A percentile compares a stretch with the other conserved stretches of the same genome.
Evolutionary conservation across 2,888 invertebrate species (phyloP).

Genomic region (Platycheirus albimanus): DNA sequence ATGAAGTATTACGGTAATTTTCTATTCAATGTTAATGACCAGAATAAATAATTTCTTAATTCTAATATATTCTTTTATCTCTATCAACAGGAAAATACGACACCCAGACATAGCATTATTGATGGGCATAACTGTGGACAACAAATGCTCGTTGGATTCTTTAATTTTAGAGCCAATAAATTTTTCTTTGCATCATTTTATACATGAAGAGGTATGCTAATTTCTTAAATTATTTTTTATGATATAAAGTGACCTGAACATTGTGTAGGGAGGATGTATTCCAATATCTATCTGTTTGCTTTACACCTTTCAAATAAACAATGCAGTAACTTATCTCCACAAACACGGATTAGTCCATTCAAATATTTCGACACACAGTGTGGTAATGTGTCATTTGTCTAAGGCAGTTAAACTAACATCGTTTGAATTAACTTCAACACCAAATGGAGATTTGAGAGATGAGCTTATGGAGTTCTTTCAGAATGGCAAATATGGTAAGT

Average conservation of each 20-base stretch:
- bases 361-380: constrained; percentile 60
- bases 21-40: no score
- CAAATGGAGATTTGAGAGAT: constrained; percentile 34
- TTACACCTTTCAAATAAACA: constrained; percentile 58
- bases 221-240: not conserved
- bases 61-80: no score
- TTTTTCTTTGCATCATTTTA: constrained; percentile 54
- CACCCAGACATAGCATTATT: constrained; percentile 63
- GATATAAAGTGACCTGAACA: not conserved
- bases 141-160: constrained; percentile 56
- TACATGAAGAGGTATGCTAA: constrained; percentile 46
- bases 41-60: no score
- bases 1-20: constrained; percentile 58
- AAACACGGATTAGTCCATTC: constrained; percentile 65
- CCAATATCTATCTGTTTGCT: constrained; percentile 41
- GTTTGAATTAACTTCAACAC: constrained; percentile 54
- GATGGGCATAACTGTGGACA: constrained; percentile 66
- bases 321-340: constrained; percentile 60
- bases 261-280: constrained; percentile 46
- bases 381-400: constrained; percentile 51
- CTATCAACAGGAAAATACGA: constrained; percentile 63
- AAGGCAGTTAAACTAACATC: constrained; percentile 66
- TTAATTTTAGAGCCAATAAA: constrained; percentile 57
- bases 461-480: constrained; percentile 42
- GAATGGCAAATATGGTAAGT: constrained; percentile 42